Evolutionary conservation across 2,797 vertebrate species (phyloP).

Genomic region (Spheniscus humboldti): DNA sequence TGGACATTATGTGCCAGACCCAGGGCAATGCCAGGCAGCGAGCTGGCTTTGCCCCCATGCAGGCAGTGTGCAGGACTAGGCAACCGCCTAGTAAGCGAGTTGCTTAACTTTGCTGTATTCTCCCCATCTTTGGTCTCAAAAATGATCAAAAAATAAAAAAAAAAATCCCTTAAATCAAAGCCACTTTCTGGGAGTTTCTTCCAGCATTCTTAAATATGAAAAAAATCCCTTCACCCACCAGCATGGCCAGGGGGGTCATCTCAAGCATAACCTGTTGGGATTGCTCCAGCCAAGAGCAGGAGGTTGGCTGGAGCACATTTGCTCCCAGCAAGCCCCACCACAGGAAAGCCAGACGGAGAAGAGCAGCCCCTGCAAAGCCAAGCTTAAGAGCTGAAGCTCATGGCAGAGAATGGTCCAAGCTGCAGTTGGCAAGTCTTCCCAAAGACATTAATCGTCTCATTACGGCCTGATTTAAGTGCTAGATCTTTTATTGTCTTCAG

Average conservation of each 20-base stretch:
- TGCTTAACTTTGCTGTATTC: not conserved
- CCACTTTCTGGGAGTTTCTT: not conserved
- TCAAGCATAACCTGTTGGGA: not conserved
- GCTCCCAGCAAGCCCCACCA: not conserved
- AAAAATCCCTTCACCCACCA: not conserved
- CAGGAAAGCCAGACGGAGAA: not conserved
- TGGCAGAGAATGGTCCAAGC: not conserved
- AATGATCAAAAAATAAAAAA: not conserved
- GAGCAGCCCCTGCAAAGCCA: not conserved
- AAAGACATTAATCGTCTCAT: conserved; percentile 1
- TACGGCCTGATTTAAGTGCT: not conserved
- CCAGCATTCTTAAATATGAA: not conserved
- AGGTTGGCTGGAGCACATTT: not conserved
- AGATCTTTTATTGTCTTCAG: not conserved
- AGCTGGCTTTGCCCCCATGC: not conserved
- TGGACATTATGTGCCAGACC: not conserved
- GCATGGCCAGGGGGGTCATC: not conserved
- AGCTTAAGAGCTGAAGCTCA: not conserved
- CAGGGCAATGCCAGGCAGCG: not conserved
- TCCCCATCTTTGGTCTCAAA: not conserved
- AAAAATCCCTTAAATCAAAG: not conserved
- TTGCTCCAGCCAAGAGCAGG: not conserved
- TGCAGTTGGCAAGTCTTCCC: not conserved
- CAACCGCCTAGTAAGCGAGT: not conserved
- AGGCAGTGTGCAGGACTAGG: not conserved